Base-by-base conservation (phyloP, 2,888 invertebrate species). In the Macrophya annulata region DNA sequence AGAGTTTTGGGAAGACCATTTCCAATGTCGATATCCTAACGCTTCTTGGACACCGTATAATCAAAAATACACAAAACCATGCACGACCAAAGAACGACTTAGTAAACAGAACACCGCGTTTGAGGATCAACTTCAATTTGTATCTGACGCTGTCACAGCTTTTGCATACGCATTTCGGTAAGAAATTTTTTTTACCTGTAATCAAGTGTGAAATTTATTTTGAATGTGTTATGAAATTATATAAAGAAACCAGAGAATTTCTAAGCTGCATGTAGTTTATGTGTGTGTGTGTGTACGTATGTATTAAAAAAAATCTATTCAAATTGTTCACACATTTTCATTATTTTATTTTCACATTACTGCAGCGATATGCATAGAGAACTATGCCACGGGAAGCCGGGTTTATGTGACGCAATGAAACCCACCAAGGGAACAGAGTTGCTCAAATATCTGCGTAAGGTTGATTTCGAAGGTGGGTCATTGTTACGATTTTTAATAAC, bases 1-100 rank as follows among this genome's bases (percentile, higher is more conserved):
- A 98, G 98, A 98, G 94, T 98, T 98, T 93, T 98, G 98, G 98
- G 99, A 99, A 90, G 96, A 98, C 92, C 98, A 98, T 92, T 99
- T 99, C 93, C 96, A 97, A 87, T 99, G 98, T 91, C 96, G 97
- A 3, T 97, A 97, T 92, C 97, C 97, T 0, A 97, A 97, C 90
- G 97, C 98, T 86, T 96, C 96, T 0, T 94, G 94, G 84, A 98
- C 98, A 0, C 98, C 98, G 0, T 98, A 98, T 94, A 98, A 98
- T 92, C 94, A 95, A 68, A 96, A 96, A 90, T 97, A 96, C 92
- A 95, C 94, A 4, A 94, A 94, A 31, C 90, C 93, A 6, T 99
- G 99, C 93, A 97, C 97, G 0, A 98, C 97, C 0, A 94, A 95
- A 45, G 98, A 98, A 92, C 94, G 95, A 10, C 95, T 98, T 6